phyloP scores from a whole-genome alignment of 2,113 vertebrate genomes.

The Tenrec ecaudatus region DNA sequence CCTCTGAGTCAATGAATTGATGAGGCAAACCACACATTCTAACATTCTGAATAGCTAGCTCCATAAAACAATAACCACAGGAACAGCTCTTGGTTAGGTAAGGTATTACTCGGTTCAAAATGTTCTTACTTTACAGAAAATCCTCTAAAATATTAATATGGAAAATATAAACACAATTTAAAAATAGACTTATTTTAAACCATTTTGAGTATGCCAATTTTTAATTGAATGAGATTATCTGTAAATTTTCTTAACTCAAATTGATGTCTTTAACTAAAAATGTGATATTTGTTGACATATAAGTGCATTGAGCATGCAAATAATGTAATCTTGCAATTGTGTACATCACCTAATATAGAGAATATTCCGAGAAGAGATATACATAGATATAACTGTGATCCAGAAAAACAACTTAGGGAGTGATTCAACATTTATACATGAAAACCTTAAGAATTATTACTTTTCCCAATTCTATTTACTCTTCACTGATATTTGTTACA shows the following conservation, averaged over 20 bases:
- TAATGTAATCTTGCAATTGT: background rate
- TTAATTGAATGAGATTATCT: background rate
- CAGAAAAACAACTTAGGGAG: background rate
- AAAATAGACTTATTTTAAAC: no score
- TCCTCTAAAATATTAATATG: no score
- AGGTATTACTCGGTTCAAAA: no score
- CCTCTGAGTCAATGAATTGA: background rate
- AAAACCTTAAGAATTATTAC: background rate
- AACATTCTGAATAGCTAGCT: background rate
- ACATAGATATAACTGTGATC: background rate
- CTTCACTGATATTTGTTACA: background rate
- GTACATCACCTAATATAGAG: background rate
- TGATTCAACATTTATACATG: slow-evolving; percentile 9
- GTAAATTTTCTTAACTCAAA: background rate
- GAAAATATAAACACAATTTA: no score
- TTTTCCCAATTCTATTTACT: background rate
- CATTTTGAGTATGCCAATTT: no score
- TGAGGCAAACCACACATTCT: background rate
- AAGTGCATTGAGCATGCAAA: background rate
- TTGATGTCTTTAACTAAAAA: background rate
- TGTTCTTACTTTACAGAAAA: no score
- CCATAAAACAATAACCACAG: background rate
- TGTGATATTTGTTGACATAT: background rate
- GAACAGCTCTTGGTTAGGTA: background rate
- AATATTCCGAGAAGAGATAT: background rate